Base-by-base conservation (phyloP, 2,797 vertebrate species). In the Calcarius lapponicus region DNA sequence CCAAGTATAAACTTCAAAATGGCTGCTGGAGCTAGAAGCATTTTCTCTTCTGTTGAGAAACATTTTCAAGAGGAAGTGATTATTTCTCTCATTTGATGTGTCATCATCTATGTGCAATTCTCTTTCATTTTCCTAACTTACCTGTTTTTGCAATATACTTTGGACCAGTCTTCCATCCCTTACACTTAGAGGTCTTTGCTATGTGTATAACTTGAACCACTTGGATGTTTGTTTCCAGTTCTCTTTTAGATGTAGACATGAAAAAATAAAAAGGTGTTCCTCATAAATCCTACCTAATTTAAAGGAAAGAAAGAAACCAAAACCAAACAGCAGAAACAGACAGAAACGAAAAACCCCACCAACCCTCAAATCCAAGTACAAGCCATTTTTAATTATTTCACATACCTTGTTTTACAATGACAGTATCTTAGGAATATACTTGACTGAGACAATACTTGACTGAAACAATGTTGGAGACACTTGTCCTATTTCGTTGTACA, bases 71-170 rank as follows among this genome's bases (percentile, higher is more conserved):
- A 45, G 29, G 13, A 70, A 48, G 8, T 47, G 24, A 32, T 70
- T 56, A 31, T 79, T 90, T 87, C 5, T 85, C 32, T 75, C 10
- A 26, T 40, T 18, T 51, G 26, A 28, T 43, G 16, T 79, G 19
- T 19, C 28, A 50, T 34, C 25, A 13, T 31, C 25, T 67, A 13
- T 28, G 25, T 43, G 34, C 32, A 57, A 3, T 40, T 31, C 6
- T 91, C 4, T 91, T 67, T 86, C 7, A 7, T 70, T 95, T 79
- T 89, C 13, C 7, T 73, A 50, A 61, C 32, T 21, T 36, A 26
- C 0, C 42, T 0, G 0, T 56, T 40, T 67, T 71, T 64, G n/a
- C 28, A 38, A 0, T 65, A 14, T 79, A 40, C 17, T 72, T 82
- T 72, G 45, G 8, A 53, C 47, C 16, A 64, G 9, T 42, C 91